Conservation (phyloP, 2,888 invertebrate species). For the Caenorhabditis japonica region DNA sequence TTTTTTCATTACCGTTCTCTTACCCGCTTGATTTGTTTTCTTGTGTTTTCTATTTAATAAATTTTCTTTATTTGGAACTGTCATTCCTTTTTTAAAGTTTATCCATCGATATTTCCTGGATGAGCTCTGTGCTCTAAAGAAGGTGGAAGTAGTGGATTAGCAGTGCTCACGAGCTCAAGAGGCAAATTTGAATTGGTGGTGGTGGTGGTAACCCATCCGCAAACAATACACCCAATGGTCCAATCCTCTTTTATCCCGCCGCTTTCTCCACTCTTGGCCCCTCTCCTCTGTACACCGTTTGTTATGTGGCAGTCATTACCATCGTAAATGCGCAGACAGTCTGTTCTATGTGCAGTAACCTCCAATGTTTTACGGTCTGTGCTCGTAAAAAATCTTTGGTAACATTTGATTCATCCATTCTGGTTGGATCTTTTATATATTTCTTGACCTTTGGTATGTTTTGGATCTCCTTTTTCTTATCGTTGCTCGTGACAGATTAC, state of each 20-base stretch:
- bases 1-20: too few species aligned
- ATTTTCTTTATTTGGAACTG: too few species aligned
- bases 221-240: constrained; percentile 42
- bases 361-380: constrained; percentile 12
- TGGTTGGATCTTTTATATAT: background rate
- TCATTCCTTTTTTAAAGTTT: too few species aligned
- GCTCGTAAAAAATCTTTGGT: constrained; percentile 28
- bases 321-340: constrained; percentile 32
- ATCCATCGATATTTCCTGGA: too few species aligned
- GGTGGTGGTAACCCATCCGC: constrained; percentile 44
- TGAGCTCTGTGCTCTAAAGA: too few species aligned
- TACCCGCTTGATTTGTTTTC: too few species aligned
- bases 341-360: constrained; percentile 4
- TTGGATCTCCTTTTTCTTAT: constrained; percentile 9
- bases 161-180: constrained; percentile 23
- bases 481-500: constrained; percentile 4
- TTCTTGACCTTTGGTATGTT: background rate
- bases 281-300: constrained; percentile 3
- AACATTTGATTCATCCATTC: constrained; percentile 9
- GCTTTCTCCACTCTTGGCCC: background rate
- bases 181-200: constrained; percentile 33
- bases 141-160: constrained; percentile 45
- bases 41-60: too few species aligned
- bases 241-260: constrained; percentile 21
- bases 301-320: constrained; percentile 3